phyloP scores from a whole-genome alignment of 2,888 invertebrate genomes.

The Clivina fossor region DNA sequence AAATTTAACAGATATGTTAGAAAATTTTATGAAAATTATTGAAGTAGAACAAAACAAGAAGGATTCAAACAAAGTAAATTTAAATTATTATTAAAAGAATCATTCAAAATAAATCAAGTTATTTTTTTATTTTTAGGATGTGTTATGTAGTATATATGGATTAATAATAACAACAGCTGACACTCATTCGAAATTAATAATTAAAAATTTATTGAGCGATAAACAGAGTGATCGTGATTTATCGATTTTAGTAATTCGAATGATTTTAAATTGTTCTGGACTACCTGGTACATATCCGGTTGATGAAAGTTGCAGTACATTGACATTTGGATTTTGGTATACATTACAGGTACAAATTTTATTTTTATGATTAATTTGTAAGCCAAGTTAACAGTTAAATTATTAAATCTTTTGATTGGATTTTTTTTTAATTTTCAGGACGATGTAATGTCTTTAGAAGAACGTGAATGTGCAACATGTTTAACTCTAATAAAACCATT shows the following conservation, averaged over 20 bases:
- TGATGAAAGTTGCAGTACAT: constrained; percentile 83
- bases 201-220: constrained; percentile 56
- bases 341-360: constrained; percentile 71
- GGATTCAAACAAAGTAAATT: constrained; percentile 49
- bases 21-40: constrained; percentile 59
- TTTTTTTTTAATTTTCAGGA: constrained; percentile 62
- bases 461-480: constrained; percentile 54
- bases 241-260: constrained; percentile 65
- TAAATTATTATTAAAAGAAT: constrained; percentile 15
- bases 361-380: not conserved
- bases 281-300: constrained; percentile 83
- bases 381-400: constrained; percentile 1
- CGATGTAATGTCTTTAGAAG: constrained; percentile 60
- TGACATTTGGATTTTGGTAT: constrained; percentile 91
- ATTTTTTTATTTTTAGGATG: constrained; percentile 60
- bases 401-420: not conserved
- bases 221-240: constrained; percentile 58
- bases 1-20: constrained; percentile 61
- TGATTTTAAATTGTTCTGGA: constrained; percentile 77
- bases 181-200: constrained; percentile 63
- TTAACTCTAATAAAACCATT: constrained; percentile 70
- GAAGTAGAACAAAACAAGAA: constrained; percentile 53
- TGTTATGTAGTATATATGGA: constrained; percentile 67
- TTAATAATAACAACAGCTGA: constrained; percentile 72
- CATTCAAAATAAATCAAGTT: constrained; percentile 5